Conservation (phyloP, 1,140 invertebrate genomes). For the Atta texana region DNA sequence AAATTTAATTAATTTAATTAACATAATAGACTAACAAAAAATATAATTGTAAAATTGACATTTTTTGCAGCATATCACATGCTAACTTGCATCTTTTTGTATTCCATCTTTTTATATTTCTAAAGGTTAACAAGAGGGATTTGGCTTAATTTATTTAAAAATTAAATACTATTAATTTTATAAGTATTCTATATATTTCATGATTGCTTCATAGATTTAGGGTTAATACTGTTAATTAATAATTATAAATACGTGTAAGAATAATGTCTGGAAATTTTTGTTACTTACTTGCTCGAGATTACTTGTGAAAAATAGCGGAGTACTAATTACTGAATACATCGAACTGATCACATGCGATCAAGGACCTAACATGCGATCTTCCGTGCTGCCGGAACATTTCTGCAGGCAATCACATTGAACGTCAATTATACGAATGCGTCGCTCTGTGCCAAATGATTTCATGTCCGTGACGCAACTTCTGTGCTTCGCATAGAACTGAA, state of each 20-base stretch:
- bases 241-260: neutral
- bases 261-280: neutral
- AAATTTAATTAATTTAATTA: too few relatives aligned
- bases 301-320: conserved; percentile 16
- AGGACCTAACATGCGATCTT: conserved; percentile 26
- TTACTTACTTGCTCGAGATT: neutral
- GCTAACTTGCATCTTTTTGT: too few relatives aligned
- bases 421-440: conserved; percentile 26
- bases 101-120: too few relatives aligned
- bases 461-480: neutral
- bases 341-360: conserved; percentile 4
- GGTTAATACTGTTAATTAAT: neutral
- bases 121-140: neutral
- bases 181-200: neutral
- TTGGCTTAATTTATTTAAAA: conserved; percentile 18
- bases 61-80: too few relatives aligned
- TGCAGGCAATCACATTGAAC: conserved; percentile 25
- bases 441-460: neutral
- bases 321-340: conserved; percentile 18
- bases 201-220: neutral
- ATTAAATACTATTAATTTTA: neutral
- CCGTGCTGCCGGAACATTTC: conserved; percentile 23
- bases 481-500: neutral
- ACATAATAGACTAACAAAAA: too few relatives aligned
- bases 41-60: too few relatives aligned